Percentiles rank a stretch among this genome's conserved stretches.
These are phyloP conservation scores for Agonopterix arenella DNA, from an alignment of 2,888 invertebrate species.

Conservation along the genomic window DNA sequence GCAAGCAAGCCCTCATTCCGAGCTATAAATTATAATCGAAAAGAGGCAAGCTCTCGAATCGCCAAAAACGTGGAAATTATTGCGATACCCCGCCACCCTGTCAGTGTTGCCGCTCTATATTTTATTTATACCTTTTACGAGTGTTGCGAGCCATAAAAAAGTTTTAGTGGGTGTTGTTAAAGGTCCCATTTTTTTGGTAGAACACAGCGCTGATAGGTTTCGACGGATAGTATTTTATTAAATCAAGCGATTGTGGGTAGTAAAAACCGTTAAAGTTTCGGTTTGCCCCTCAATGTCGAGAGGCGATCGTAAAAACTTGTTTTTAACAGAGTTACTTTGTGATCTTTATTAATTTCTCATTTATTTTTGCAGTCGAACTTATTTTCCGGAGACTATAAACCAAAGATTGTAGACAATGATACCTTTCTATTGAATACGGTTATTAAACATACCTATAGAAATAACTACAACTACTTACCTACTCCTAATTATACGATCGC, in stretches of 20 bases:
- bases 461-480: no score
- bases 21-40: conserved; percentile 71
- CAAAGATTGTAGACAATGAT: no score
- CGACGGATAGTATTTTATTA: conserved; percentile 36
- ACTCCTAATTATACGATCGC: no score
- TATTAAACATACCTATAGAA: no score
- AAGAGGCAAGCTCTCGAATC: conserved; percentile 57
- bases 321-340: conserved; percentile 9
- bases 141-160: conserved; percentile 64
- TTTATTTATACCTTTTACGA: conserved; percentile 69
- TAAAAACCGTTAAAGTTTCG: conserved; percentile 9
- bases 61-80: conserved; percentile 66
- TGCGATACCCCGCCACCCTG: conserved; percentile 41
- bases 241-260: conserved; percentile 26
- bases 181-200: conserved; percentile 40
- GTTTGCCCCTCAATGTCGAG: not conserved
- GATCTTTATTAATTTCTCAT: conserved; percentile 1
- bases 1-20: conserved; percentile 38
- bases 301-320: conserved; percentile 6
- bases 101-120: conserved; percentile 58
- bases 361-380: not conserved
- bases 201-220: conserved; percentile 46
- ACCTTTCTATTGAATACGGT: no score
- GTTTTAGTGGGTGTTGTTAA: conserved; percentile 64
- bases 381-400: not conserved